Evolutionary conservation across 2,797 vertebrate species (phyloP).

Genomic region (Gallinago stenura): DNA sequence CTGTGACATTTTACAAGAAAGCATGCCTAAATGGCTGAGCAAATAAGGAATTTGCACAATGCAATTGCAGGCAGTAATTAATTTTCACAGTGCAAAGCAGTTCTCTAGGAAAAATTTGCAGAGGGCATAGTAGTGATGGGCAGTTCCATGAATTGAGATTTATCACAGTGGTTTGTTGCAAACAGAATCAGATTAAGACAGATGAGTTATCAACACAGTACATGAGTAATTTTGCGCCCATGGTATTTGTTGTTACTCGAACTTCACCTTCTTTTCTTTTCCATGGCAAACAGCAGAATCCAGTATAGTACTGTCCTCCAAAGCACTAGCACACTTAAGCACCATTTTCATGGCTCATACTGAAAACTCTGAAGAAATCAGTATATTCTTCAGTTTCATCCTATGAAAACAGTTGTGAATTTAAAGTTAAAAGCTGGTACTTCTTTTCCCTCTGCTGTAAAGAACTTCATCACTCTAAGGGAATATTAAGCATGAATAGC

Average conservation of each 20-base stretch:
- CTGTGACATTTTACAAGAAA: constrained; percentile 54
- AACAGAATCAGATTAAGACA: constrained; percentile 37
- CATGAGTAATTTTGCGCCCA: background rate
- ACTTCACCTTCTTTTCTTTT: constrained; percentile 1
- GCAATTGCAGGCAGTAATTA: constrained; percentile 20
- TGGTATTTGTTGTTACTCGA: constrained; percentile 1
- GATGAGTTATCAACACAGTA: background rate
- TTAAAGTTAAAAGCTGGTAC: background rate
- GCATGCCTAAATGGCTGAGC: background rate
- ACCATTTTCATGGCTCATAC: background rate
- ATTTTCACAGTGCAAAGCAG: constrained; percentile 18
- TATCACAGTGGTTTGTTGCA: background rate
- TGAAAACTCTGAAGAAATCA: background rate
- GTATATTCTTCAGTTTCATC: background rate
- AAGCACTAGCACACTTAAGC: background rate
- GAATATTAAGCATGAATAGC: background rate
- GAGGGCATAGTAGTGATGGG: background rate
- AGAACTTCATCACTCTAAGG: background rate
- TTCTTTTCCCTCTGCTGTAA: background rate
- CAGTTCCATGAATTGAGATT: background rate
- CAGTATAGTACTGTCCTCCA: background rate
- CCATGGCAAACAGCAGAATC: background rate
- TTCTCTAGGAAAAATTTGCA: background rate
- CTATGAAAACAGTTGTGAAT: background rate
- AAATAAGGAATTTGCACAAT: constrained; percentile 48